Conservation (phyloP, 2,888 invertebrate species). For the Meghimatium bilineatum region DNA sequence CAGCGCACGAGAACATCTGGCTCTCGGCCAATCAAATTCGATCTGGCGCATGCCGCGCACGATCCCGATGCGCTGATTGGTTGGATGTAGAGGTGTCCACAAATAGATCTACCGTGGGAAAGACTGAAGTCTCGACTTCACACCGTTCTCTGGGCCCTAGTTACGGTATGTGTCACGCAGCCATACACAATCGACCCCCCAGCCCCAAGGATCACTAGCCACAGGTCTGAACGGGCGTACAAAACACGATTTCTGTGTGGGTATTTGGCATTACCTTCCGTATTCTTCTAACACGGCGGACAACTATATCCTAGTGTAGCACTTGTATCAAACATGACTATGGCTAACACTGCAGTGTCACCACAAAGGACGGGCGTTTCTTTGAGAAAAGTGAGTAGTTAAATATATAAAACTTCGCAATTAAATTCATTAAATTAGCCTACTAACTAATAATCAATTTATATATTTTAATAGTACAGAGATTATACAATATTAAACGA, state of each 20-base stretch:
- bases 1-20: slow-evolving; percentile 57
- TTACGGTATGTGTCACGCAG: slow-evolving; percentile 61
- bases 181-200: slow-evolving; percentile 9
- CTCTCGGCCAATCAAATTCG: slow-evolving; percentile 55
- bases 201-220: background rate
- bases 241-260: background rate
- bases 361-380: slow-evolving; percentile 7
- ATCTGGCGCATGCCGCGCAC: slow-evolving; percentile 54
- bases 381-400: slow-evolving; percentile 15
- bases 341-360: background rate
- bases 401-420: too few species aligned
- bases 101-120: slow-evolving; percentile 69
- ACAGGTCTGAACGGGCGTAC: background rate
- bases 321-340: background rate
- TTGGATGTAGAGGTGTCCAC: slow-evolving; percentile 57
- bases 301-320: too few species aligned
- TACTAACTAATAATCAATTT: too few species aligned
- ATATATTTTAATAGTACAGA: too few species aligned
- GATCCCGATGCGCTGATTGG: slow-evolving; percentile 61
- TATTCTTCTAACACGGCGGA: background rate
- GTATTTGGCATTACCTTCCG: background rate
- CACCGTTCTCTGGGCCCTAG: slow-evolving; percentile 54
- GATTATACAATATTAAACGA: too few species aligned
- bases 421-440: too few species aligned
- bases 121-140: slow-evolving; percentile 65